These are phyloP conservation scores for Agrochola macilenta DNA, from an alignment of 2,888 invertebrate species.

Conservation along the genomic window DNA sequence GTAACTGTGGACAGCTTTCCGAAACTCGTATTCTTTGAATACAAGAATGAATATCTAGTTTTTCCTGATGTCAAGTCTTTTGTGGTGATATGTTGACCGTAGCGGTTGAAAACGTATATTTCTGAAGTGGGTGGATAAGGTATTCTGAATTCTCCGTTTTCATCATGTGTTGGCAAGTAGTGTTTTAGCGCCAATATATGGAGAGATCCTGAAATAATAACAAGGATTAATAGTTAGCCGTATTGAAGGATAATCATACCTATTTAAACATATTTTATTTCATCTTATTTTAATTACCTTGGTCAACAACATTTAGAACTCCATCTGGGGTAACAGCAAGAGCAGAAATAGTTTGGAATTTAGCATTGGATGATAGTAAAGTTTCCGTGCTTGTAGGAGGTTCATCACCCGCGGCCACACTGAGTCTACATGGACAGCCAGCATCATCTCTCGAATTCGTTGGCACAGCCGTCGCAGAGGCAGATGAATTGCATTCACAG, in stretches of 20 bases:
- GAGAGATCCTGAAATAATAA: constrained; percentile 91
- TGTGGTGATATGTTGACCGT: constrained; percentile 98
- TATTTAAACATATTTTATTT: not conserved
- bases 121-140: constrained; percentile 98
- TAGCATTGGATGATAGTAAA: constrained; percentile 96
- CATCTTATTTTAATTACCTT: constrained; percentile 90
- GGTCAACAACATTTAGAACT: constrained; percentile 98
- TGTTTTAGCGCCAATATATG: constrained; percentile 96
- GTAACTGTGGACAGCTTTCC: constrained; percentile 98
- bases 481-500: constrained; percentile 91
- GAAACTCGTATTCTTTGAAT: constrained; percentile 98
- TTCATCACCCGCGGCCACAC: constrained; percentile 91
- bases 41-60: constrained; percentile 98
- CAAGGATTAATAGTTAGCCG: not conserved
- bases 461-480: constrained; percentile 89
- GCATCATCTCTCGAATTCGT: constrained; percentile 83
- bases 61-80: constrained; percentile 98
- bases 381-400: constrained; percentile 95
- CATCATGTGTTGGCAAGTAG: constrained; percentile 96
- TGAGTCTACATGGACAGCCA: constrained; percentile 87
- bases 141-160: constrained; percentile 97
- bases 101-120: constrained; percentile 97
- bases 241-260: not conserved
- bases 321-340: constrained; percentile 98
- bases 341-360: constrained; percentile 96